Evolutionary conservation across 2,888 invertebrate species (phyloP), one percentile per base, ranked within the genome.

Genomic region (Xanthostigma xanthostigma): DNA sequence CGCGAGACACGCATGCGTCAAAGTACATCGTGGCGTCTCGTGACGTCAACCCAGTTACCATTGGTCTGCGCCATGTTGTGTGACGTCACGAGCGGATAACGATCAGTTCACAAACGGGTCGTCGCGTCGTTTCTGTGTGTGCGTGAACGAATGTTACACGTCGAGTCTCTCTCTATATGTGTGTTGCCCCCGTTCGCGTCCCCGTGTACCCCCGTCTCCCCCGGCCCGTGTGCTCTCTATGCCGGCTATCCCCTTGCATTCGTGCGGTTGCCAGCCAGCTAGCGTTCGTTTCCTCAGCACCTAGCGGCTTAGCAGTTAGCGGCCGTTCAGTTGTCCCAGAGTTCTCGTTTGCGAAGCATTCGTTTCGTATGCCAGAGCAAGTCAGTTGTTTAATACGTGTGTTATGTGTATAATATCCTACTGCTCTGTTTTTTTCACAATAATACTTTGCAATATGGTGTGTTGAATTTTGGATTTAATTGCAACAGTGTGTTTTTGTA

Each of bases 21-120:
- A 27, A 3, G 27, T 27, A 27, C 27, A 6, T 27, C 27, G 27
- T 27, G 6, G 3, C 27, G 27, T 46, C 55, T 50, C 53, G 63
- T 67, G 67, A 67, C 67, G 67, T 67, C 62, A 63, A 53, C 53
- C 42, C 54, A 55, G 57, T 59, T 58, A 60, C 64, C 57, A 67
- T 67, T 67, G 66, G 66, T 60, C 56, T 59, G 54, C 56, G 27
- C 27, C 45, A 52, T 53, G 53, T 53, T 53, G 54, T 55, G 60
- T 67, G 66, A 67, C 67, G 67, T 67, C 67, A 67, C 60, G 55
- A 53, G 53, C 61, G 27, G 56, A 62, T 67, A 67, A 66, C 64
- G 65, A 66, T 64, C 65, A 63, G 27, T 27, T 27, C 27, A 27
- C 27, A 27, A 27, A 27, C 27, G 27, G 27, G 27, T 27, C 27